Evolutionary conservation across 2,888 invertebrate genomes (phyloP), one percentile per base, ranked within the genome.

Genomic region (Melanostoma mellinum): DNA sequence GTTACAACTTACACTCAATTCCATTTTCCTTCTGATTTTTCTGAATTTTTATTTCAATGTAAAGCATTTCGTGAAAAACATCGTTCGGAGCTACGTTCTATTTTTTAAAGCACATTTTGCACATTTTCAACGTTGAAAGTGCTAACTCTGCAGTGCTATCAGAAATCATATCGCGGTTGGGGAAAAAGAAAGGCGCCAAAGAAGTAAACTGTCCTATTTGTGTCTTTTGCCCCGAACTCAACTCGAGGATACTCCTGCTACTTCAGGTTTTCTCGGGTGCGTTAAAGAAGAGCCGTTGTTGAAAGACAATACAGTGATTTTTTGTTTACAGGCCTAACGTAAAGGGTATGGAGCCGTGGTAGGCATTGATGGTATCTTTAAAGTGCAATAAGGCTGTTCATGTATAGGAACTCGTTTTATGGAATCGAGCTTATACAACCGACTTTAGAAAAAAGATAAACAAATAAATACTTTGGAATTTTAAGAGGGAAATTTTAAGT

Each of bases 121-220:
- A n/a, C 4, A 6, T 0, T 33, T 32, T 33, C 0, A 40, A 53
- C 52, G 44, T 58, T 63, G 33, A 42, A 58, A 40, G 52, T 58
- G 48, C 50, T 20, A 20, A 20, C 36, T 6, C 10, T 1, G 20
- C 20, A 20, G 20, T 20, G 63, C 40, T 72, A 52, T 68, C 32
- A 56, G 53, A 71, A 60, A 32, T 65, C 60, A 74, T 60, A 67
- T 32, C 33, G 55, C 10, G 40, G 72, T 38, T 58, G 32, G 9
- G 6, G 10, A 58, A 46, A n/a, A 10, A 60, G 9, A 50, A 44
- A 33, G 30, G 44, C 63, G 33, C 53, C 68, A 44, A 55, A 56
- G 71, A 84, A 84, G 84, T 84, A 84, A 84, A 84, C 75, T 75
- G 78, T 67, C 38, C 79, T 48, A 79, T 75, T 84, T 79, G 84